Percentiles rank a stretch among this genome's conserved stretches.
These are phyloP conservation scores for Rhizomys pruinosus DNA, from an alignment of 2,113 vertebrate genomes.

Conservation along the genomic window DNA sequence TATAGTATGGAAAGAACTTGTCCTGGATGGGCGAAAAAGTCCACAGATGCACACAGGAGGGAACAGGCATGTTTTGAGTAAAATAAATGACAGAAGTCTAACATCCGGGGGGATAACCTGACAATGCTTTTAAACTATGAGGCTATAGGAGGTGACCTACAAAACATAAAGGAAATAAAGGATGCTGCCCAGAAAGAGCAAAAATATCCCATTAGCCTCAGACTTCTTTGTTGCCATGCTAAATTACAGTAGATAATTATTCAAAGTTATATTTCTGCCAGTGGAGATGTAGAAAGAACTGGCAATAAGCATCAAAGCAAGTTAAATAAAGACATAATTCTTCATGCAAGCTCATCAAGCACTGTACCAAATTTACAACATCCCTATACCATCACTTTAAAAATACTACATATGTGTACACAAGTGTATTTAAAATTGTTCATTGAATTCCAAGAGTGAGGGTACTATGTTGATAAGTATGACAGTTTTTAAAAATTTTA, in stretches of 20 bases:
- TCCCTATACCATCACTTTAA: not conserved
- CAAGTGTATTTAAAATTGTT: slow-evolving; percentile 35
- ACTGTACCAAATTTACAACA: not conserved
- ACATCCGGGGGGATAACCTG: not conserved
- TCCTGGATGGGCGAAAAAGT: not conserved
- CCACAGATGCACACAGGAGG: not conserved
- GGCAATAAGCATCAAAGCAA: not conserved
- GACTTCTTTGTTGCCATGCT: not conserved
- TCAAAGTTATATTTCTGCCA: not conserved
- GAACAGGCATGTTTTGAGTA: not conserved
- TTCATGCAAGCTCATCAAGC: not conserved
- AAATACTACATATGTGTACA: not conserved
- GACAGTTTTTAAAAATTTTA: slow-evolving; percentile 24
- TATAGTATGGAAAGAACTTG: not conserved
- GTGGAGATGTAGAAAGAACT: not conserved
- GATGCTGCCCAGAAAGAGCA: slow-evolving; percentile 20
- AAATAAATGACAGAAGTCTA: slow-evolving; percentile 1
- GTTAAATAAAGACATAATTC: not conserved
- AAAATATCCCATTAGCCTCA: not conserved
- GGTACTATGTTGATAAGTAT: not conserved
- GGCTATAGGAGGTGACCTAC: not conserved
- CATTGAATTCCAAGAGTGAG: slow-evolving; percentile 5
- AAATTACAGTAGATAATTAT: slow-evolving; percentile 6
- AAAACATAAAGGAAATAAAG: slow-evolving; percentile 38
- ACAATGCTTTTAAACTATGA: slow-evolving; percentile 11